Evolutionary conservation across 1,140 invertebrate species (phyloP).

Genomic region (Aphidius gifuensis): DNA sequence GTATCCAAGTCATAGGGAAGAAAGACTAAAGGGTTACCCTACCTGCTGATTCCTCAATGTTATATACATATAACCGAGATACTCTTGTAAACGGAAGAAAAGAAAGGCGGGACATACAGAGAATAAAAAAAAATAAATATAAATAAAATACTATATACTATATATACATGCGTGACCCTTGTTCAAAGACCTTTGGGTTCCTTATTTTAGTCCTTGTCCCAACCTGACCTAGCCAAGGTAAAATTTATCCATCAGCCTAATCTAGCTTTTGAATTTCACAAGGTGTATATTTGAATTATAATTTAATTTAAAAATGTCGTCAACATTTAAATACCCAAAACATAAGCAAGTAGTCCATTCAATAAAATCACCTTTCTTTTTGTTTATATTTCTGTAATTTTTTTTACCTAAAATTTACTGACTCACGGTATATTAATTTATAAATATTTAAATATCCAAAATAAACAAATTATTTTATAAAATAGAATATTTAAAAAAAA

Average conservation of each 20-base stretch:
- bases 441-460: too few relatives aligned
- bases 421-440: too few relatives aligned
- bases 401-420: too few relatives aligned
- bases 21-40: slow-evolving; percentile 32
- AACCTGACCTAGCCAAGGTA: slow-evolving; percentile 49
- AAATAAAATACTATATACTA: slow-evolving; percentile 21
- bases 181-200: slow-evolving; percentile 30
- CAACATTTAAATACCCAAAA: background rate
- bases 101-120: slow-evolving; percentile 19
- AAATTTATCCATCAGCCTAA: slow-evolving; percentile 48
- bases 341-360: too few relatives aligned
- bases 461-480: too few relatives aligned
- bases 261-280: slow-evolving; percentile 33
- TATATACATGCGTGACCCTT: slow-evolving; percentile 21
- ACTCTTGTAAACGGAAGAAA: background rate
- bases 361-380: too few relatives aligned
- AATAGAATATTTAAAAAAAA: background rate
- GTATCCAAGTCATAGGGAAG: background rate
- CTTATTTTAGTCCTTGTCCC: slow-evolving; percentile 40
- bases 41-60: background rate
- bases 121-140: slow-evolving; percentile 17
- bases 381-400: too few relatives aligned
- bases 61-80: too few relatives aligned
- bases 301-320: background rate
- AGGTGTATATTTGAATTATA: background rate